Percentiles rank a stretch among this genome's conserved stretches.
Conservation (phyloP, 2,797 vertebrate species). For the Enteromius fasciolatus region DNA sequence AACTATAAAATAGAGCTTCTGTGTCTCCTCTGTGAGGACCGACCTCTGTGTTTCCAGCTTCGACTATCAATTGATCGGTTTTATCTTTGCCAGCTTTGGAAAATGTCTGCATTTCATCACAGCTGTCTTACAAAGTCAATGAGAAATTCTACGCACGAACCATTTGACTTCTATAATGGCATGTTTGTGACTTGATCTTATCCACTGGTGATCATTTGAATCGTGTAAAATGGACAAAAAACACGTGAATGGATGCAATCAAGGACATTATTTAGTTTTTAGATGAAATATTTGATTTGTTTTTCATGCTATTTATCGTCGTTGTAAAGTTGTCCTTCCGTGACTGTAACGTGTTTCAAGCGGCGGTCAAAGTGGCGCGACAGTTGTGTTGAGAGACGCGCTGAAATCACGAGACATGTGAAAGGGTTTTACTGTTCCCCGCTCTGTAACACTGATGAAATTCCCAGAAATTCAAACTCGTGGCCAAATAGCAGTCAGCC, state of each 20-base stretch:
- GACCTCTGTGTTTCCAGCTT: not conserved
- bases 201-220: not conserved
- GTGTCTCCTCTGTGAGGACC: not conserved
- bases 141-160: not conserved
- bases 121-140: not conserved
- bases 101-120: not conserved
- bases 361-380: not conserved
- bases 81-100: not conserved
- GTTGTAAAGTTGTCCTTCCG: not conserved
- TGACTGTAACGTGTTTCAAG: not conserved
- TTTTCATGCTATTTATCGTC: not conserved
- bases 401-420: not conserved
- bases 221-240: not conserved
- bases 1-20: not conserved
- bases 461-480: constrained; percentile 25
- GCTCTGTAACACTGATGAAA: constrained; percentile 45
- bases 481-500: constrained; percentile 38
- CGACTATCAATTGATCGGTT: not conserved
- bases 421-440: constrained; percentile 5
- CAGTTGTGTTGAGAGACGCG: not conserved
- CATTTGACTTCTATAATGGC: not conserved
- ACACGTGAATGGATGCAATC: not conserved
- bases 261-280: not conserved
- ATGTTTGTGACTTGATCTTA: not conserved
- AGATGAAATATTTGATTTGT: not conserved